Percentiles rank a stretch among this genome's conserved stretches.
Conservation (phyloP, 2,113 vertebrate genomes). For the Miniopterus natalensis region DNA sequence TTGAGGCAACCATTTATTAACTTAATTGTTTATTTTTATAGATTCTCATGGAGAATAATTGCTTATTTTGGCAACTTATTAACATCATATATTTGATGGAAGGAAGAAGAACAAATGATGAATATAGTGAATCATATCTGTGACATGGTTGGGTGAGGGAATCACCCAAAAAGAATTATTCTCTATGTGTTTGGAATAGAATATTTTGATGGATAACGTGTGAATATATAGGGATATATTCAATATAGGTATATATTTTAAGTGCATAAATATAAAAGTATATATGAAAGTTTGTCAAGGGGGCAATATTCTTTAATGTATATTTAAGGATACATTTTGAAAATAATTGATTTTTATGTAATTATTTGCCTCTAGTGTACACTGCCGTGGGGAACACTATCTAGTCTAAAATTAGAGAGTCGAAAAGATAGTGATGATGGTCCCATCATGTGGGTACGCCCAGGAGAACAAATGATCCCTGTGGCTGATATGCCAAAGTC, state of each 20-base stretch:
- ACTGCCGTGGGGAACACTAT: constrained; percentile 97
- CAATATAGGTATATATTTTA: neutral
- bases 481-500: constrained; percentile 99
- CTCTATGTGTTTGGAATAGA: neutral
- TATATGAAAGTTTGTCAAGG: neutral
- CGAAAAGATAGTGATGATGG: constrained; percentile 98
- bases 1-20: constrained; percentile 1
- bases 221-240: neutral
- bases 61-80: constrained; percentile 23
- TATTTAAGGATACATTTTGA: constrained; percentile 67
- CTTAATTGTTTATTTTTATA: constrained; percentile 39
- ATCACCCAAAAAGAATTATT: constrained; percentile 5
- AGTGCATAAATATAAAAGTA: neutral
- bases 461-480: constrained; percentile 99
- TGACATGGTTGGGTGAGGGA: neutral
- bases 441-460: constrained; percentile 99
- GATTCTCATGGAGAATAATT: constrained; percentile 19
- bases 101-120: constrained; percentile 49
- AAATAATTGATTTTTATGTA: constrained; percentile 76
- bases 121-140: neutral
- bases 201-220: neutral
- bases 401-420: constrained; percentile 94
- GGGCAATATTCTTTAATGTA: neutral
- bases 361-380: constrained; percentile 91
- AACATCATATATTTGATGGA: constrained; percentile 3